Conservation (phyloP, 2,113 vertebrate species). For the Calonectris borealis region DNA sequence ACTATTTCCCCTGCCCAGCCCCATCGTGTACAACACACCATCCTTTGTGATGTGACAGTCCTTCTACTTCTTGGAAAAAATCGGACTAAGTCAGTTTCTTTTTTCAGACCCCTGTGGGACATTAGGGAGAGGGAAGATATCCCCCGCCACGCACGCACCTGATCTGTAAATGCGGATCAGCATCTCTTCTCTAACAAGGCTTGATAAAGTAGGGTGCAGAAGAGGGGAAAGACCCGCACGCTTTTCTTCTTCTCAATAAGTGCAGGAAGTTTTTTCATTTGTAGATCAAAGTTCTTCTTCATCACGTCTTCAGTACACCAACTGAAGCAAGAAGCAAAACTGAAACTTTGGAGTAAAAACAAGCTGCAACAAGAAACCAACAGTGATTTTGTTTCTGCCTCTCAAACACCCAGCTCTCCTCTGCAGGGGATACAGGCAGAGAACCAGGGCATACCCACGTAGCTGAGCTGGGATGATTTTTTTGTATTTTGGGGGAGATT, state of each 20-base stretch:
- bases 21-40: fast-evolving
- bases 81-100: neutral
- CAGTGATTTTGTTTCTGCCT: neutral
- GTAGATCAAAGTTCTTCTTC: neutral
- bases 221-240: fast-evolving
- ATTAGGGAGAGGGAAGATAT: too few relatives aligned
- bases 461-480: neutral
- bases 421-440: neutral
- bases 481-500: too few relatives aligned
- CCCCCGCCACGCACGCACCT: neutral
- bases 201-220: too few relatives aligned
- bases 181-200: neutral
- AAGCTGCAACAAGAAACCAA: neutral
- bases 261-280: neutral
- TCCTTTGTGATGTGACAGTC: too few relatives aligned
- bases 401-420: neutral
- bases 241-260: neutral
- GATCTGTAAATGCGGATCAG: neutral
- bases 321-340: neutral
- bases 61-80: neutral
- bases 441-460: neutral
- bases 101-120: neutral
- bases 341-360: fast-evolving
- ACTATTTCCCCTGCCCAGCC: neutral
- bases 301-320: fast-evolving